Conservation (phyloP, 2,113 vertebrate species). For the Malaclemys terrapin region DNA sequence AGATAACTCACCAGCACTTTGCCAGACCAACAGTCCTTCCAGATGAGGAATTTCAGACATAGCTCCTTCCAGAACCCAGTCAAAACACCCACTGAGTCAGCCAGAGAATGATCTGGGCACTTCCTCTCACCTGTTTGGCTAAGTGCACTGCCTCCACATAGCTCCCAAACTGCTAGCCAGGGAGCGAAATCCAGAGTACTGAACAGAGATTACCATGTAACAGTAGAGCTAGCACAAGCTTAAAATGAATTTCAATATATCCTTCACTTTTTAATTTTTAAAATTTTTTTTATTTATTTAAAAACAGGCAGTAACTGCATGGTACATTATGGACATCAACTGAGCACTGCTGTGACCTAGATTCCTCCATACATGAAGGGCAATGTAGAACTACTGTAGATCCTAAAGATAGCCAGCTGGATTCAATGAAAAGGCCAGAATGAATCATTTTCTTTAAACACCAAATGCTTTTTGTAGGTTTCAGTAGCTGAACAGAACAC, state of each 20-base stretch:
- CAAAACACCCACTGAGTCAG: background rate
- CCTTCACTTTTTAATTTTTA: background rate
- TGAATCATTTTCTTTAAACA: background rate
- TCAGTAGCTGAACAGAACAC: background rate
- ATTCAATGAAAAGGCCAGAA: background rate
- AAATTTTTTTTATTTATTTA: background rate
- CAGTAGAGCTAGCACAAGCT: background rate
- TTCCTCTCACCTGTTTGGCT: background rate
- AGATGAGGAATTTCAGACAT: background rate
- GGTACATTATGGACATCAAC: background rate
- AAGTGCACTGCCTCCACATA: background rate
- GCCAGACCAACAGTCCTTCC: background rate
- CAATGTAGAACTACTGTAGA: background rate
- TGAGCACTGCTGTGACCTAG: background rate
- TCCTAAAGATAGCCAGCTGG: background rate
- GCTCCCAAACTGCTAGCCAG: background rate
- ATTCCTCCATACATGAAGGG: background rate
- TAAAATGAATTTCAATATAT: background rate
- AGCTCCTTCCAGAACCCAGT: background rate
- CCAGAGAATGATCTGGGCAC: background rate
- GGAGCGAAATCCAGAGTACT: background rate
- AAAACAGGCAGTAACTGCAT: background rate
- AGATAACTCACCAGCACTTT: background rate
- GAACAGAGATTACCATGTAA: constrained; percentile 15
- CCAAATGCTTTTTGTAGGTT: background rate